Evolutionary conservation across 92 coral and sea anemone genomes (phyloP).

Genomic region (Pocillopora grandis): DNA sequence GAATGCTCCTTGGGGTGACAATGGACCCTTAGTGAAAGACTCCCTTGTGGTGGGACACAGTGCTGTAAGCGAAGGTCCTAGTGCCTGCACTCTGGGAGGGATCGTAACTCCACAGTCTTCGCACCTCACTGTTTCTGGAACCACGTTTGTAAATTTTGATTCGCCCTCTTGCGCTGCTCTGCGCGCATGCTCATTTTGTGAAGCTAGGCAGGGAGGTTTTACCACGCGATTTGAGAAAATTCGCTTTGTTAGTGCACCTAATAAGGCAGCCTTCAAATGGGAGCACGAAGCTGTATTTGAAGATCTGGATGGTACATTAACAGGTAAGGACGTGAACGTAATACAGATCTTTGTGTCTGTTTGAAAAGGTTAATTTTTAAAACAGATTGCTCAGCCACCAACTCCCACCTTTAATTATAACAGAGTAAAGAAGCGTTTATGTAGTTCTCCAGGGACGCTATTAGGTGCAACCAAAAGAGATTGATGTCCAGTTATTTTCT

Average conservation of each 20-base stretch:
- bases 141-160: conserved; percentile 81
- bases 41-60: conserved; percentile 83
- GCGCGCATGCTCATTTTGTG: conserved; percentile 86
- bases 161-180: conserved; percentile 61
- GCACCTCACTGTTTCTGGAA: conserved; percentile 70
- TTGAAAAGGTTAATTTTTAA: no score
- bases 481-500: no score
- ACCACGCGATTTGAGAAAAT: conserved; percentile 65
- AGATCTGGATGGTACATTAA: conserved; percentile 86
- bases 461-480: no score
- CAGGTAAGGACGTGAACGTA: conserved; percentile 53
- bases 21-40: conserved; percentile 72
- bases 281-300: conserved; percentile 77
- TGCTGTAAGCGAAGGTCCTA: conserved; percentile 54
- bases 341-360: no score
- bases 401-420: no score
- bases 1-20: conserved; percentile 72
- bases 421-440: no score
- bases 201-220: conserved; percentile 74
- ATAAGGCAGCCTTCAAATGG: conserved; percentile 83
- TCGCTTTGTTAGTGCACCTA: conserved; percentile 59
- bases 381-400: no score
- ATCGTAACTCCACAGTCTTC: conserved; percentile 77
- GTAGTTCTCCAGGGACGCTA: no score
- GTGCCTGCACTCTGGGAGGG: conserved; percentile 76